Percentiles rank a stretch among this genome's conserved stretches.
Evolutionary conservation across 35 echinoderm and acorn worm species (phyloP).

Genomic region (Diadema setosum): DNA sequence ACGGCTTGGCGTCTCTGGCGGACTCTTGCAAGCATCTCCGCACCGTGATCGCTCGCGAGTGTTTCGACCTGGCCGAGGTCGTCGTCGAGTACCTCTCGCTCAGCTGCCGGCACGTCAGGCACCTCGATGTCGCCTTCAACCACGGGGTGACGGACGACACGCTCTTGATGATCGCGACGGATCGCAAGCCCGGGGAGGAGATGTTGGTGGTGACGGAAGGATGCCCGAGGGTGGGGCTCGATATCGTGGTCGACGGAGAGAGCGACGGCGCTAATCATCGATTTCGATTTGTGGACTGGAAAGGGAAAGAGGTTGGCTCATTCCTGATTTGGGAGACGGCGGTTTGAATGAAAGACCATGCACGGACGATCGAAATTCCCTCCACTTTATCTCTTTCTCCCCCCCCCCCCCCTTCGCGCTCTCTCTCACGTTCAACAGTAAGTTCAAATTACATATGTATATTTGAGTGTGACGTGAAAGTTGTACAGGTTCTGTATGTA

Average conservation of each 20-base stretch:
- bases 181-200: background rate
- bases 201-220: constrained; percentile 29
- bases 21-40: constrained; percentile 16
- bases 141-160: constrained; percentile 33
- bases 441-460: no score
- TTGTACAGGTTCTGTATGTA: no score
- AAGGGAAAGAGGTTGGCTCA: background rate
- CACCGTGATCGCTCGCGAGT: constrained; percentile 20
- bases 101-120: background rate
- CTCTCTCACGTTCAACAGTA: no score
- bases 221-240: background rate
- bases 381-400: no score
- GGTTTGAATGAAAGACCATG: background rate
- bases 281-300: background rate
- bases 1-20: background rate
- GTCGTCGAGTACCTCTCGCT: constrained; percentile 38
- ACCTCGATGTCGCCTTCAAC: constrained; percentile 72
- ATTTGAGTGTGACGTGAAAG: no score
- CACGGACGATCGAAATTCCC: no score
- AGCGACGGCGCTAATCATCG: background rate
- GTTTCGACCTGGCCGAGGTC: constrained; percentile 43
- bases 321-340: constrained; percentile 39
- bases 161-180: background rate
- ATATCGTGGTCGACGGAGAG: background rate
- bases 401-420: no score